Evolutionary conservation across 92 coral and sea anemone genomes (phyloP), one percentile per base, ranked within the genome.

Genomic region (Siderastrea radians): DNA sequence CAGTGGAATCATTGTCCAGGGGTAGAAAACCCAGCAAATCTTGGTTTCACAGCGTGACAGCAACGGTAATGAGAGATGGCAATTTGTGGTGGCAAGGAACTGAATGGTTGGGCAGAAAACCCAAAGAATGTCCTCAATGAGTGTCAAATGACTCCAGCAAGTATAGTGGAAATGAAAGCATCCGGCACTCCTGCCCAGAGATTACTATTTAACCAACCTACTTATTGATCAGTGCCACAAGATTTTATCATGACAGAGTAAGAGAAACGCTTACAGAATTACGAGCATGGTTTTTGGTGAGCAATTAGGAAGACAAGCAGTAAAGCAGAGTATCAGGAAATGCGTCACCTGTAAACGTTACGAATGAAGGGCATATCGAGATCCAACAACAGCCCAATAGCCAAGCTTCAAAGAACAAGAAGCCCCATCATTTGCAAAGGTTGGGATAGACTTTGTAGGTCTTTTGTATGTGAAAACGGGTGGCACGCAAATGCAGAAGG

Each of bases 251-350:
- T 16, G 45, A 15, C 11, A 16, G 59, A 14, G 59, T 74, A 49
- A 26, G 38, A 74, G 79, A 74, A n/a, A 74, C 60, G 11, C 60
- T 71, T 6, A 71, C 48, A 44, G 76, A 71, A 49, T 54, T 74
- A 49, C 9, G 60, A 50, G 59, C 49, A 74, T 7, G 10, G 26
- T 49, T 10, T 52, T 80, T 62, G 75, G 48, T 80, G 17, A 78
- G 53, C 83, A 80, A 66, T 26, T 26, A 19, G 84, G 74, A 68
- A 80, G 84, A 43, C 62, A 80, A 66, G 75, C 79, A 10, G 79
- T 74, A 15, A 58, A 13, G 81, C 38, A 60, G 51, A 13, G 66
- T 44, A 15, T 46, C 73, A 49, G 61, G 45, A 79, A 79, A 46
- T 64, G 60, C 16, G 47, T 15, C 19, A n/a, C 51, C 5, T 79